phyloP scores from a whole-genome alignment of 37 sponge, comb jelly and placozoan genomes.

The Oopsacas minuta region DNA sequence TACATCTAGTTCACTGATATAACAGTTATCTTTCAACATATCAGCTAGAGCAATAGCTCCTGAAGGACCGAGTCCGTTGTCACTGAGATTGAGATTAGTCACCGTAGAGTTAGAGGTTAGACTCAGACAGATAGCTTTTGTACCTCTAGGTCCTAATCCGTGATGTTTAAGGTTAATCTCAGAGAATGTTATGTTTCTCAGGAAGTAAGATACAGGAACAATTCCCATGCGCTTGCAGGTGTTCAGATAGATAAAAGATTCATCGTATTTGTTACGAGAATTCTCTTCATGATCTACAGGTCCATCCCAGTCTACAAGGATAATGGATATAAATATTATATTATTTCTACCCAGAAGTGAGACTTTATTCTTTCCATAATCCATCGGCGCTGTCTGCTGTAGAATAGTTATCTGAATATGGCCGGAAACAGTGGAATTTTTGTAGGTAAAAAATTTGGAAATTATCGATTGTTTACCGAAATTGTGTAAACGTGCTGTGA shows the following conservation, averaged over 20 bases:
- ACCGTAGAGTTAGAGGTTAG: slow-evolving; percentile 71
- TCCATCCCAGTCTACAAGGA: not conserved
- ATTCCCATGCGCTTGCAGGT: slow-evolving; percentile 61
- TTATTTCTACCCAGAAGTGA: too few relatives aligned
- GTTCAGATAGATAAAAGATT: slow-evolving; percentile 39
- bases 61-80: slow-evolving; percentile 79
- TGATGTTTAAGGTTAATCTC: slow-evolving; percentile 67
- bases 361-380: too few relatives aligned
- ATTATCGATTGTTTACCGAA: too few relatives aligned
- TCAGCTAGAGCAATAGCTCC: slow-evolving; percentile 64
- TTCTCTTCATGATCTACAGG: not conserved
- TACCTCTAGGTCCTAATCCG: slow-evolving; percentile 81
- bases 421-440: too few relatives aligned
- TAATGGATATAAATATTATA: not conserved
- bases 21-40: slow-evolving; percentile 96
- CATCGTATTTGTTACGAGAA: not conserved
- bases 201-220: slow-evolving; percentile 72
- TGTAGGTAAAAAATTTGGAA: too few relatives aligned
- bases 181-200: slow-evolving; percentile 30
- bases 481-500: too few relatives aligned
- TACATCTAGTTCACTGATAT: slow-evolving; percentile 71
- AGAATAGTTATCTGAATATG: too few relatives aligned
- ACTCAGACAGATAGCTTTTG: slow-evolving; percentile 78
- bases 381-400: too few relatives aligned
- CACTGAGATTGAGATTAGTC: slow-evolving; percentile 59